Conservation (phyloP, 2,888 invertebrate genomes). For the Luperina nickerlii region DNA sequence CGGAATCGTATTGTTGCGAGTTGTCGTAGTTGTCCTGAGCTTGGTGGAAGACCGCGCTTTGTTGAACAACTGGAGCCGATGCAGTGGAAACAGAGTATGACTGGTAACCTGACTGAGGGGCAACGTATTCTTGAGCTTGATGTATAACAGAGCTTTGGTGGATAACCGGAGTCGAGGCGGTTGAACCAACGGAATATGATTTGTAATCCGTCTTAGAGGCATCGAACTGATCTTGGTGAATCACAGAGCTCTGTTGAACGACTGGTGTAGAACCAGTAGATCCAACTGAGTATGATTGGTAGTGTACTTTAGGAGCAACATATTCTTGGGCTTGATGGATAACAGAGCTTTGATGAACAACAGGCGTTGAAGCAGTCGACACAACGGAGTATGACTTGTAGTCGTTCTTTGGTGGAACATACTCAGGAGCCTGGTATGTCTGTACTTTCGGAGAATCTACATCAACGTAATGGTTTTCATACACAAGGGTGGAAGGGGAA, state of each 20-base stretch:
- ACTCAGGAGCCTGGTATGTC: slow-evolving; percentile 76
- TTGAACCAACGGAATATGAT: slow-evolving; percentile 75
- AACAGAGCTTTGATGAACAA: slow-evolving; percentile 74
- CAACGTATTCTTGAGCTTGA: slow-evolving; percentile 75
- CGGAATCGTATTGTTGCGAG: slow-evolving; percentile 69
- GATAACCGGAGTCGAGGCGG: slow-evolving; percentile 75
- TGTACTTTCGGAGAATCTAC: slow-evolving; percentile 77
- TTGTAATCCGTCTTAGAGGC: slow-evolving; percentile 77
- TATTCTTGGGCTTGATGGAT: slow-evolving; percentile 71
- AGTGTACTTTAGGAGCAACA: slow-evolving; percentile 76
- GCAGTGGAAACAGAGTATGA: slow-evolving; percentile 75
- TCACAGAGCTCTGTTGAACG: slow-evolving; percentile 74
- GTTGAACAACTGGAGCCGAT: slow-evolving; percentile 69
- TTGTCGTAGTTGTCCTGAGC: slow-evolving; percentile 75
- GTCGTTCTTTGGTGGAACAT: slow-evolving; percentile 76
- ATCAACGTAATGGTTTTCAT: slow-evolving; percentile 84
- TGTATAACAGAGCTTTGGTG: slow-evolving; percentile 76
- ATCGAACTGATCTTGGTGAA: slow-evolving; percentile 72
- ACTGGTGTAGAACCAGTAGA: slow-evolving; percentile 77
- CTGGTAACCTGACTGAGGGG: slow-evolving; percentile 77
- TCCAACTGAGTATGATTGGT: slow-evolving; percentile 76
- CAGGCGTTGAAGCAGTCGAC: slow-evolving; percentile 76
- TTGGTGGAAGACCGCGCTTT: slow-evolving; percentile 64
- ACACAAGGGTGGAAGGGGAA: slow-evolving; percentile 81
- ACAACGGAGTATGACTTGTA: slow-evolving; percentile 76